Evolutionary conservation across 2,888 invertebrate species (phyloP), one percentile per base, ranked within the genome.

Genomic region (Luperina testacea): DNA sequence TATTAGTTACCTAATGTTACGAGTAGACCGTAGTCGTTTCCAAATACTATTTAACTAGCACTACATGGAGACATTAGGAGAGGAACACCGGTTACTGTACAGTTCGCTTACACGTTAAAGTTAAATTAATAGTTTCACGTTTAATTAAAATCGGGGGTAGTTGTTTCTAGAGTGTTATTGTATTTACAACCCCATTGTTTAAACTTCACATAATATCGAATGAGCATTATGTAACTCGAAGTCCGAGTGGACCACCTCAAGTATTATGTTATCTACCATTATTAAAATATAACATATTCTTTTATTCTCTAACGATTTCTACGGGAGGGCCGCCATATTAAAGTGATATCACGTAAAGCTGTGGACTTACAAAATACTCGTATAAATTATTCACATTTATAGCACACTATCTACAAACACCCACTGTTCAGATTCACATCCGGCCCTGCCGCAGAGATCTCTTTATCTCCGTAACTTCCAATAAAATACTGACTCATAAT

Each of bases 351-450:
- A 95, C 94, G 96, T 96, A 96, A 96, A 96, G 96, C 96, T 95
- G 96, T 94, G 96, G 94, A 96, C 96, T 96, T 96, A 97, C 95
- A 96, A 95, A 95, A 95, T 96, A 96, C 94, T 97, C 96, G 96
- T 96, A 96, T 96, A 96, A 96, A 96, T 96, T 96, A 96, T 96
- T 96, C 96, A 96, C 96, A 96, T 96, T 96, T 96, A 96, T 96
- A 96, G 96, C 96, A 96, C 95, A 96, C 95, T 97, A 97, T 96
- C 96, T 96, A 96, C 96, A 96, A 93, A 95, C 95, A 96, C 94
- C 94, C 96, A 94, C 94, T 92, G 90, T 91, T 94, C 94, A 94
- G 92, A 92, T 92, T 93, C 94, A 94, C 94, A 92, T 89, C 91
- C 92, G 96, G 94, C 95, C 95, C 96, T 94, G 90, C 94, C 90